Evolutionary conservation across 1,140 invertebrate species (phyloP).

Genomic region (Hesperophylax magnus): DNA sequence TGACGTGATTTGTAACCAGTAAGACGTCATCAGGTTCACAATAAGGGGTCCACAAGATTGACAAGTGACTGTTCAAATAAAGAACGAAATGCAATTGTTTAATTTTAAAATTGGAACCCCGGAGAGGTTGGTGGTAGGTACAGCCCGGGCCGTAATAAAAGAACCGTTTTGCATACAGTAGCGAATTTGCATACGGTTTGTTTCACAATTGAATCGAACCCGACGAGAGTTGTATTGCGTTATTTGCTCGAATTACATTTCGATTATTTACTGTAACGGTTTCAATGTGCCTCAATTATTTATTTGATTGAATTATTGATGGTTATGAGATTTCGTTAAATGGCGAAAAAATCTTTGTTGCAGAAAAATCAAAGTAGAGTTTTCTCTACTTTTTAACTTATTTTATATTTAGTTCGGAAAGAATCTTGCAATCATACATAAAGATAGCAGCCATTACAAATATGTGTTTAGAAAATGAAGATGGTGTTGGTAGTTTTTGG

Average conservation of each 20-base stretch:
- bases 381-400: no score
- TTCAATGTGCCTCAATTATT: no score
- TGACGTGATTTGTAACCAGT: neutral
- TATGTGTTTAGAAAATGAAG: no score
- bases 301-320: no score
- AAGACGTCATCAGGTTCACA: neutral
- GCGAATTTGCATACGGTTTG: slow-evolving; percentile 38
- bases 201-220: slow-evolving; percentile 23
- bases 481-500: no score
- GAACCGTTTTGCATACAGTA: slow-evolving; percentile 27
- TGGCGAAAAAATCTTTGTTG: no score
- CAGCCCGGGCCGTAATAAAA: slow-evolving; percentile 14
- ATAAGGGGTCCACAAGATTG: slow-evolving; percentile 41
- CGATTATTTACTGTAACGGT: slow-evolving; percentile 7
- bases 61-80: slow-evolving; percentile 41
- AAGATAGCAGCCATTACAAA: no score
- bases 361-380: no score
- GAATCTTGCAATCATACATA: no score
- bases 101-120: slow-evolving; percentile 52
- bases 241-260: slow-evolving; percentile 17
- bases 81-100: slow-evolving; percentile 48
- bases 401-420: no score
- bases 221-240: neutral
- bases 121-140: neutral
- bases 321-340: no score